Conservation (phyloP, 2,113 vertebrate genomes). For the Geococcyx californianus region DNA sequence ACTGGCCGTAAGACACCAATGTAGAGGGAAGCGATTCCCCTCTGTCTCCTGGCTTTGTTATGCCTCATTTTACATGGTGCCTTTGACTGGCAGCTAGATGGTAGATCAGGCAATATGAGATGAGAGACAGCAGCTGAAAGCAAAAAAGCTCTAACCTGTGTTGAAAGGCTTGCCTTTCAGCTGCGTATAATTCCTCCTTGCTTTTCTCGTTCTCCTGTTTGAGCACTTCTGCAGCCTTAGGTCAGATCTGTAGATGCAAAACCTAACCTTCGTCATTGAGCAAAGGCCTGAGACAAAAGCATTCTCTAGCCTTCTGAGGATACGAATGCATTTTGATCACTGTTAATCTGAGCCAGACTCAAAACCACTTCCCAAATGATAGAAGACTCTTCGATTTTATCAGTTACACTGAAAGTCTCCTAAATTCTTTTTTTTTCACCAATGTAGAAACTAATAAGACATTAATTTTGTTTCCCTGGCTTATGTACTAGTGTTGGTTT, state of each 20-base stretch:
- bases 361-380: neutral
- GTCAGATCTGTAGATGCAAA: constrained; percentile 25
- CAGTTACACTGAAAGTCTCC: neutral
- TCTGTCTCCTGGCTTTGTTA: neutral
- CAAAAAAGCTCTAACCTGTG: neutral
- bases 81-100: neutral
- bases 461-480: neutral
- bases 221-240: neutral
- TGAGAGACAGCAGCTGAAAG: constrained; percentile 30
- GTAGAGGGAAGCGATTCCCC: neutral
- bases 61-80: neutral
- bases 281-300: neutral
- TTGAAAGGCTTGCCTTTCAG: neutral
- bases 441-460: neutral
- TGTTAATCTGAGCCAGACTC: neutral
- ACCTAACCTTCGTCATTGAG: neutral
- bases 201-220: neutral
- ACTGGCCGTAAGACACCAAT: neutral
- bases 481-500: neutral
- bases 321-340: constrained; percentile 6
- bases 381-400: neutral
- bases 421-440: neutral
- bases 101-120: neutral
- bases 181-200: constrained; percentile 5
- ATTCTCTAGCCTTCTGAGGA: neutral